Conservation (phyloP, 2,888 invertebrate species). For the Dascillus cervinus region DNA sequence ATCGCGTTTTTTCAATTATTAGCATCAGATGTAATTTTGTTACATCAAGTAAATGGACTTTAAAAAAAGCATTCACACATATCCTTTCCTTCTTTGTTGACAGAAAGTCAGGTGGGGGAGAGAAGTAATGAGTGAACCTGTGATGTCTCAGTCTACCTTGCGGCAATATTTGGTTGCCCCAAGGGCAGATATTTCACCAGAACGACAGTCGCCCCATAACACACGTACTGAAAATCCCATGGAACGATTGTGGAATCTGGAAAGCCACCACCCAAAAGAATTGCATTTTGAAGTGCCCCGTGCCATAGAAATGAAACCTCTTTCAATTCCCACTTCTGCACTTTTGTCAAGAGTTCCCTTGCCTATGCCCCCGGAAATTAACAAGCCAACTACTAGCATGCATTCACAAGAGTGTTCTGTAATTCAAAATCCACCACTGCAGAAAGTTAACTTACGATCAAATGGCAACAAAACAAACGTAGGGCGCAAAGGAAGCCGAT, state of each 20-base stretch:
- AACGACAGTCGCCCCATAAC: no score
- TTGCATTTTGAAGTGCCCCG: background rate
- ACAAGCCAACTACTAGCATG: conserved; percentile 24
- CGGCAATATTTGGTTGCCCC: conserved; percentile 24
- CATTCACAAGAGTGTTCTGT: conserved; percentile 40
- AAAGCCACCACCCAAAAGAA: background rate
- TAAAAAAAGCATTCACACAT: conserved; percentile 27
- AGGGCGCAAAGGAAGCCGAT: conserved; percentile 53
- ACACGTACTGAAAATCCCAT: no score
- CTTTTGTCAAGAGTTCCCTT: conserved; percentile 20
- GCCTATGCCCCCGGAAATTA: conserved; percentile 28
- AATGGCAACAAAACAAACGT: conserved; percentile 14
- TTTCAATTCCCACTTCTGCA: conserved; percentile 9
- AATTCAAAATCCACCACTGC: conserved; percentile 28
- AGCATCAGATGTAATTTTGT: background rate
- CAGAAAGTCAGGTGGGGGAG: conserved; percentile 51
- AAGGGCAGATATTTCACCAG: conserved; percentile 7
- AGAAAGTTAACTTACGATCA: conserved; percentile 5
- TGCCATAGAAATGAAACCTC: no score
- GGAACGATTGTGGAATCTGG: background rate
- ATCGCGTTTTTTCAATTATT: no score
- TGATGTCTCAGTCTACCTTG: conserved; percentile 19
- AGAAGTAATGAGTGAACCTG: conserved; percentile 42
- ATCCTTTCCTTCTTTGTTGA: conserved; percentile 64
- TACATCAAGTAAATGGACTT: conserved; percentile 8